Base-by-base conservation (phyloP, 2,113 vertebrate genomes). In the Peromyscus californicus region DNA sequence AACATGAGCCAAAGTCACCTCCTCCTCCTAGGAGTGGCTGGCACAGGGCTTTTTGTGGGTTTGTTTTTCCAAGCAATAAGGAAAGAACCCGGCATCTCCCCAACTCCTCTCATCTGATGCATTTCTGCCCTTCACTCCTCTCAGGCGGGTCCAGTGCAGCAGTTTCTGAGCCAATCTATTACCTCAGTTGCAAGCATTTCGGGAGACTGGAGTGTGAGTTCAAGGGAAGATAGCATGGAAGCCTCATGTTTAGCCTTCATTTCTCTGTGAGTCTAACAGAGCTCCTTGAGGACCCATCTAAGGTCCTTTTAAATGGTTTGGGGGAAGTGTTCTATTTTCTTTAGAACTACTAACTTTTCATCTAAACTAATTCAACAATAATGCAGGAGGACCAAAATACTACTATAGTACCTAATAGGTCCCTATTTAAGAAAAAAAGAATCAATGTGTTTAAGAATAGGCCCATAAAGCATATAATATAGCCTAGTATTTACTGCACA, bases 401-500 rank as follows among this genome's bases (percentile, higher is more conserved):
- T 84, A 98, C 75, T 75, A 91, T 33, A 89, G 54, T 75, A 97
- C 70, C 51, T 72, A 95, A 65, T 88, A 54, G 59, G 90, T 93
- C 76, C 33, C 80, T 97, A 98, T n/a, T 98, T 97, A 98, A 98
- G 94, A 90, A 97, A 98, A 98, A 80, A 98, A 51, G 33, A 61
- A 95, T 90, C 98, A 96, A 92, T 97, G 97, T 98, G 96, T 97
- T 98, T 98, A 97, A 98, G 98, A 98, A 98, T 91, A 98, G 96
- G 97, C 95, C 97, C 98, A 0, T 45, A 90, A 76, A 76, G 22
- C 39, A 76, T 76, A 36, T 94, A 98, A 76, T 76, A 36, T 93
- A 98, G 98, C 97, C 97, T 92, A 92, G 88, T 97, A 98, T 98
- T 98, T 98, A 98, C 98, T 99, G 98, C 98, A 98, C 97, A 98